phyloP scores from a whole-genome alignment of 2,888 invertebrate genomes.

The Agriopis aurantiaria region DNA sequence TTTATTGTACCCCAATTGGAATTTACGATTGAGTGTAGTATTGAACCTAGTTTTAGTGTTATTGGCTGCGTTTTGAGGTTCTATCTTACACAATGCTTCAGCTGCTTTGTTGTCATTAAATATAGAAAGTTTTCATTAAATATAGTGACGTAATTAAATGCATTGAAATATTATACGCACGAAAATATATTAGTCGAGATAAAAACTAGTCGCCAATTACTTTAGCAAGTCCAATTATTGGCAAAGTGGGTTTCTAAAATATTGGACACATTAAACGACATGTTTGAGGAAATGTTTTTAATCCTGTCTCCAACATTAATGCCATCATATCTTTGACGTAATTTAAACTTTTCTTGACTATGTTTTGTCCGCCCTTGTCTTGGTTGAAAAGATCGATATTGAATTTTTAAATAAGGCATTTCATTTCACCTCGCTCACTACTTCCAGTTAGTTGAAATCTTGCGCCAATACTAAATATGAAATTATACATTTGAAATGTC shows the following conservation, averaged over 20 bases:
- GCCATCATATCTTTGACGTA: background rate
- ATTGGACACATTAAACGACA: too few relatives aligned
- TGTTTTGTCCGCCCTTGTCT: background rate
- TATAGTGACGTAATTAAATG: too few relatives aligned
- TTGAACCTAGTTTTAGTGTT: slow-evolving; percentile 41
- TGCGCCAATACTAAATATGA: slow-evolving; percentile 14
- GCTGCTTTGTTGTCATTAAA: background rate
- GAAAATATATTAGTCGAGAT: too few relatives aligned
- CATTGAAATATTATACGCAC: too few relatives aligned
- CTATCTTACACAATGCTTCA: slow-evolving; percentile 10
- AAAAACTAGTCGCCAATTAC: too few relatives aligned
- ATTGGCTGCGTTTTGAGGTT: slow-evolving; percentile 10
- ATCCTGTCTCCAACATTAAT: background rate
- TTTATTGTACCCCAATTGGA: slow-evolving; percentile 58
- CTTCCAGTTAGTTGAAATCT: background rate
- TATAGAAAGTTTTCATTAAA: background rate
- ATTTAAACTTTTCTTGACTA: background rate
- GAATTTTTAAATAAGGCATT: background rate
- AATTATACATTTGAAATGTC: slow-evolving; percentile 20
- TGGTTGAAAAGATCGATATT: background rate
- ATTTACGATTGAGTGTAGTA: slow-evolving; percentile 56
- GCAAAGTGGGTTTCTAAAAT: too few relatives aligned
- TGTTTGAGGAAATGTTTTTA: too few relatives aligned
- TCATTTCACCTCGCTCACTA: background rate
- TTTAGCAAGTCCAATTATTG: too few relatives aligned